phyloP scores from a whole-genome alignment of 1,140 invertebrate species.

The Drosophila novamexicana region DNA sequence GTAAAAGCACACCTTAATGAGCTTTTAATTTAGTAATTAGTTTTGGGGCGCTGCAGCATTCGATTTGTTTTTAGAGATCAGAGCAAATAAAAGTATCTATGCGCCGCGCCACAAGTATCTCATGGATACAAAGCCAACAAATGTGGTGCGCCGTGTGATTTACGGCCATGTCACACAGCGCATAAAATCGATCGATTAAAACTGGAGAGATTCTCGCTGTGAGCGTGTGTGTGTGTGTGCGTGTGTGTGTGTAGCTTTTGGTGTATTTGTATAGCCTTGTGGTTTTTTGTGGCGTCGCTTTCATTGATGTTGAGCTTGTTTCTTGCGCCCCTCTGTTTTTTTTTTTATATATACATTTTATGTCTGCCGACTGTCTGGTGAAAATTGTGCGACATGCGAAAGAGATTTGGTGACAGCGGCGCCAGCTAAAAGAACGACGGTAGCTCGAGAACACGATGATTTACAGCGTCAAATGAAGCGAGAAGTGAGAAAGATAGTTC shows the following conservation, averaged over 20 bases:
- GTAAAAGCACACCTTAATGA: slow-evolving; percentile 49
- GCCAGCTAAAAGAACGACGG: slow-evolving; percentile 35
- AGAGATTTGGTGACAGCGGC: slow-evolving; percentile 68
- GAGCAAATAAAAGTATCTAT: slow-evolving; percentile 31
- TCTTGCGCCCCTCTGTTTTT: slow-evolving; percentile 25
- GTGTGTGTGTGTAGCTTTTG: slow-evolving; percentile 24
- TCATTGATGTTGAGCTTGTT: slow-evolving; percentile 66
- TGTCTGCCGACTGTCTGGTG: slow-evolving; percentile 70
- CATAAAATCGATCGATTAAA: slow-evolving; percentile 78
- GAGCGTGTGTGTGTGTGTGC: not conserved
- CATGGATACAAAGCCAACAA: slow-evolving; percentile 45
- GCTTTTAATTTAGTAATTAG: slow-evolving; percentile 78
- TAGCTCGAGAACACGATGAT: slow-evolving; percentile 37
- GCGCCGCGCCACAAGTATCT: slow-evolving; percentile 31
- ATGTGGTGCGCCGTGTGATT: slow-evolving; percentile 67
- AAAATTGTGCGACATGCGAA: slow-evolving; percentile 58
- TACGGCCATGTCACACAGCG: slow-evolving; percentile 70
- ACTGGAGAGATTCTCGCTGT: slow-evolving; percentile 35
- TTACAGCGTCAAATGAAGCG: slow-evolving; percentile 29
- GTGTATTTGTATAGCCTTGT: slow-evolving; percentile 34
- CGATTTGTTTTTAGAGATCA: slow-evolving; percentile 46
- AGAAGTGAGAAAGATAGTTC: not conserved
- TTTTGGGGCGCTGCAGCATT: slow-evolving; percentile 21
- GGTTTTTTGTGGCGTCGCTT: slow-evolving; percentile 56
- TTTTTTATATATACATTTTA: slow-evolving; percentile 19